These are phyloP conservation scores for Nemopilema nomurai DNA, from an alignment of 30 jellyfish, hydroid and myxozoan genomes.

Conservation along the genomic window DNA sequence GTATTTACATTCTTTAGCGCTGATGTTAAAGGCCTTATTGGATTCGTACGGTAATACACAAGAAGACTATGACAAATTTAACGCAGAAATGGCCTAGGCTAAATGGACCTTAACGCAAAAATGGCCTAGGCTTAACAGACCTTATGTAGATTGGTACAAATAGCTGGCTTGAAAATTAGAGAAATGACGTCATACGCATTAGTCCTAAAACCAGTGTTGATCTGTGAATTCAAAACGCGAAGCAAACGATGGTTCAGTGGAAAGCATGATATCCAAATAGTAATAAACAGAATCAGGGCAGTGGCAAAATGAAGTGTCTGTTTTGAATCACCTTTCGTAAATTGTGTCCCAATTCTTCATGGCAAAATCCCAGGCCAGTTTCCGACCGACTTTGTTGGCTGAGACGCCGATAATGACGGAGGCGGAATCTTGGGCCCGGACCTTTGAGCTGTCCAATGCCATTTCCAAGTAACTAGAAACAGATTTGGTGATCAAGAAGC, in stretches of 20 bases:
- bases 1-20: too few species aligned
- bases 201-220: too few species aligned
- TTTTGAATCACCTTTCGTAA: slow-evolving; percentile 51
- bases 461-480: slow-evolving; percentile 61
- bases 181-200: too few species aligned
- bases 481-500: neutral
- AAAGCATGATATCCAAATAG: neutral
- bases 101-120: too few species aligned
- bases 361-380: slow-evolving; percentile 79
- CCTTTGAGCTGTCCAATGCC: slow-evolving; percentile 61
- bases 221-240: too few species aligned
- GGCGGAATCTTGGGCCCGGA: slow-evolving; percentile 76
- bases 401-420: slow-evolving; percentile 75
- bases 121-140: too few species aligned
- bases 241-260: neutral
- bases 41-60: too few species aligned
- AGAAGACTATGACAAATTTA: too few species aligned
- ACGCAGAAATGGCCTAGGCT: too few species aligned
- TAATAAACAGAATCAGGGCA: neutral
- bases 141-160: too few species aligned
- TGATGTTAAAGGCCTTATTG: too few species aligned
- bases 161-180: too few species aligned
- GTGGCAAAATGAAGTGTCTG: neutral
- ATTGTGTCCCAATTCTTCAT: slow-evolving; percentile 72
- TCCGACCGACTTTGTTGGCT: slow-evolving; percentile 49